Evolutionary conservation across 2,797 vertebrate genomes (phyloP), one percentile per base, ranked within the genome.

Genomic region (Cirrhinus molitorella): DNA sequence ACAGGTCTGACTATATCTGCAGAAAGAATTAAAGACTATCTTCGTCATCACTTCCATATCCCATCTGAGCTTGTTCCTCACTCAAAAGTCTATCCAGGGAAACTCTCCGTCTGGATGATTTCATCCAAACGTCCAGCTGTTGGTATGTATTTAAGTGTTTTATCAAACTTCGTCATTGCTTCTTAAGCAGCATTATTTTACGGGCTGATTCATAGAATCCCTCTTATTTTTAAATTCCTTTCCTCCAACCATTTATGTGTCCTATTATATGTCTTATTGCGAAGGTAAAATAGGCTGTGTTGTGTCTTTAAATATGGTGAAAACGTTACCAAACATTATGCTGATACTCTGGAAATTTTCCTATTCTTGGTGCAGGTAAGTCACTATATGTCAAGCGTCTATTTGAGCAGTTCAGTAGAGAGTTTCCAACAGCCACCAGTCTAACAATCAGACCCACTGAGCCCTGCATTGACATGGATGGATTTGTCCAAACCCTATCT

Each of bases 101-200:
- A 84, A 7, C 92, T 95, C 59, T 94, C 94, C 0, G 88, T 94
- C 53, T 95, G 94, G 93, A 85, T 95, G 16, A 90, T 96, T 77
- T 93, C 93, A 5, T 96, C 95, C 1, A 57, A 68, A 43, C 91
- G 91, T 17, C 92, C 95, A 19, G 93, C 95, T 87, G 95, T 96
- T 76, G 95, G 95, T 96, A 86, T 90, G 94, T 47, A 40, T n/a
- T 28, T 9, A 73, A 73, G 19, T 21, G 19, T 21, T 53, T 53
- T 47, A 28, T 40, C 49, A 17, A 55, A 45, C 14, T 53, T 43
- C 21, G 6, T 43, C 5, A 7, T 16, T 43, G 66, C 37, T 5
- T 70, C 7, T 68, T 5, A 68, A 68, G 31, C 8, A 19, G 9
- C 14, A 49, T 72, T 72, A 7, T 51, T 72, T 49, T 71, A 2